Evolutionary conservation across 2,113 vertebrate genomes (phyloP).

Genomic region (Semnopithecus entellus): DNA sequence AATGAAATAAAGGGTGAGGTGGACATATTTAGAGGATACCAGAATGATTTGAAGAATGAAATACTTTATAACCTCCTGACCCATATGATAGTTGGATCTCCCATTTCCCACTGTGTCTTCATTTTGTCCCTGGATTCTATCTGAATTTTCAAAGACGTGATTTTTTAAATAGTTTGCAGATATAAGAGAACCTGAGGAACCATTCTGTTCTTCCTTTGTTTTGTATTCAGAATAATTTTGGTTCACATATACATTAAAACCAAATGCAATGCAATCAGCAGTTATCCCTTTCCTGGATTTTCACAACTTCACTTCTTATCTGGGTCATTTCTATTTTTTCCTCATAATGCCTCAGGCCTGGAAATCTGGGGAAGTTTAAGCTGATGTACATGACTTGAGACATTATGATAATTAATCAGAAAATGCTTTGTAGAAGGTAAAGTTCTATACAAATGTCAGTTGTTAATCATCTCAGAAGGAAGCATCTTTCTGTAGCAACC

Average conservation of each 20-base stretch:
- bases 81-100: not conserved
- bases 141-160: not conserved
- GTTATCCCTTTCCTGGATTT: not conserved
- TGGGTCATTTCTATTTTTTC: slow-evolving; percentile 3
- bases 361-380: not conserved
- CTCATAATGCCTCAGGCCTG: not conserved
- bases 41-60: slow-evolving; percentile 31
- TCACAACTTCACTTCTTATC: not conserved
- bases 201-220: not conserved
- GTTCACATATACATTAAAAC: not conserved
- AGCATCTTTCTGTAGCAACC: not conserved
- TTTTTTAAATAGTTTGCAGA: slow-evolving; percentile 2
- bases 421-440: not conserved
- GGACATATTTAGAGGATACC: not conserved
- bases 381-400: slow-evolving; percentile 20
- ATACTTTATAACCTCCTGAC: not conserved
- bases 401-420: slow-evolving; percentile 37
- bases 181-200: not conserved
- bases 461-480: slow-evolving; percentile 45
- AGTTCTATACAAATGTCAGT: slow-evolving; percentile 32
- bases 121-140: not conserved
- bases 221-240: slow-evolving; percentile 23
- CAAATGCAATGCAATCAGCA: not conserved
- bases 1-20: slow-evolving; percentile 27
- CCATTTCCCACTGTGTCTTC: not conserved